Evolutionary conservation across 1,140 invertebrate species (phyloP).

Genomic region (Camponotus pennsylvanicus): DNA sequence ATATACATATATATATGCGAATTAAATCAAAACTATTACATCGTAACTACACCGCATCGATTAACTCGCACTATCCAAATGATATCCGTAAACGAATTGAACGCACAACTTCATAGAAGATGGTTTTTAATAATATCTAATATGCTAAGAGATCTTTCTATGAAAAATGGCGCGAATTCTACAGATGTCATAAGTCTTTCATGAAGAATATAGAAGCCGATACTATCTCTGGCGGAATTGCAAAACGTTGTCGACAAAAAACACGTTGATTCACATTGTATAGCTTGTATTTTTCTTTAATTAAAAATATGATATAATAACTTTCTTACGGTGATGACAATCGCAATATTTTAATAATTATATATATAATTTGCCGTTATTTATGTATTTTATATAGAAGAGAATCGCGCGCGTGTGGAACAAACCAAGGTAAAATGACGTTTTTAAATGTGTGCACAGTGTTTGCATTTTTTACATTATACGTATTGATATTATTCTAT

Average conservation of each 20-base stretch:
- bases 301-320: constrained; percentile 9
- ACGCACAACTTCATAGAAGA: constrained; percentile 40
- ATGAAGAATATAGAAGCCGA: not conserved
- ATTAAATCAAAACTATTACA: constrained; percentile 42
- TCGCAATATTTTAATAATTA: constrained; percentile 29
- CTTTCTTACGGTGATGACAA: constrained; percentile 37
- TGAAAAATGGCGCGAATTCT: not conserved
- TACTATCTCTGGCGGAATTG: not conserved
- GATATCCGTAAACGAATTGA: constrained; percentile 7
- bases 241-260: not conserved
- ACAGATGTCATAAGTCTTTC: not conserved
- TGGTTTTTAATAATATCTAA: constrained; percentile 25
- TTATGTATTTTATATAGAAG: not conserved
- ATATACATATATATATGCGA: not conserved
- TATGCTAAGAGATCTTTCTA: not conserved
- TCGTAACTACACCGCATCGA: not conserved
- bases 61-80: not conserved
- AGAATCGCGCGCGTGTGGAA: not conserved
- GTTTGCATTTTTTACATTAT: not conserved
- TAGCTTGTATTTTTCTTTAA: not conserved
- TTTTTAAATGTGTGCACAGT: not conserved
- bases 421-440: not conserved
- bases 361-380: not conserved
- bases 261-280: not conserved
- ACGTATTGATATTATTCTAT: not conserved